Evolutionary conservation across 2,113 vertebrate genomes (phyloP).

Genomic region (Microtus oregoni): DNA sequence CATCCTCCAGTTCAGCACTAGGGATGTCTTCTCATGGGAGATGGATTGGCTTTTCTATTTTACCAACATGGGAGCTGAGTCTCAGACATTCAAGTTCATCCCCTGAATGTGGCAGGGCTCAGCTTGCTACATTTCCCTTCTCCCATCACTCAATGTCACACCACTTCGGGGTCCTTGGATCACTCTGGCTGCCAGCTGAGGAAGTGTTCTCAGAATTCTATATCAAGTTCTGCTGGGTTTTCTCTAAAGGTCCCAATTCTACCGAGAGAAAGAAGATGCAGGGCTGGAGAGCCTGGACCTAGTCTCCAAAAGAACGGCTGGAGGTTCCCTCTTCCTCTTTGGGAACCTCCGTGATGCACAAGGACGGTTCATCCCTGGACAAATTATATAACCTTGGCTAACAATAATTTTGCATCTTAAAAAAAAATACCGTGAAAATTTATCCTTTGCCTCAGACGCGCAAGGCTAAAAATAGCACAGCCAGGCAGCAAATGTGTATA

Average conservation of each 20-base stretch:
- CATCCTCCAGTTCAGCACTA: rapidly evolving
- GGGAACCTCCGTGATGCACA: background rate
- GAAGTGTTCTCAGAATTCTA: background rate
- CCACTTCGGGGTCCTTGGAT: background rate
- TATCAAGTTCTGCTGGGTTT: background rate
- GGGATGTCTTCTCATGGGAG: no score
- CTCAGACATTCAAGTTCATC: background rate
- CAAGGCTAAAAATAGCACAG: conserved; percentile 77
- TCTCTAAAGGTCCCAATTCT: background rate
- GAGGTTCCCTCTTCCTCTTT: no score
- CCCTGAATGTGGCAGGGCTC: rapidly evolving
- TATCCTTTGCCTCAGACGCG: conserved; percentile 59
- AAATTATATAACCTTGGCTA: conserved; percentile 44
- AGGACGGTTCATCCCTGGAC: background rate
- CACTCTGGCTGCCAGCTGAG: background rate
- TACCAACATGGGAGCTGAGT: background rate
- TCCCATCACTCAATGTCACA: background rate
- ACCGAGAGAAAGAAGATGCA: background rate
- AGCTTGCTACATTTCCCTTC: background rate
- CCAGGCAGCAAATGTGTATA: conserved; percentile 56
- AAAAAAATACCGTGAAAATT: conserved; percentile 65
- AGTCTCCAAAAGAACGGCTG: background rate
- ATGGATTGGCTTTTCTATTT: rapidly evolving
- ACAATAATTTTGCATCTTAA: conserved; percentile 40
- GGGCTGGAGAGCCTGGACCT: background rate